A percentile compares a stretch with the other conserved stretches of the same genome.
These are phyloP conservation scores for Aleadryas rufinucha DNA, from an alignment of 2,113 vertebrate species.

Conservation along the genomic window DNA sequence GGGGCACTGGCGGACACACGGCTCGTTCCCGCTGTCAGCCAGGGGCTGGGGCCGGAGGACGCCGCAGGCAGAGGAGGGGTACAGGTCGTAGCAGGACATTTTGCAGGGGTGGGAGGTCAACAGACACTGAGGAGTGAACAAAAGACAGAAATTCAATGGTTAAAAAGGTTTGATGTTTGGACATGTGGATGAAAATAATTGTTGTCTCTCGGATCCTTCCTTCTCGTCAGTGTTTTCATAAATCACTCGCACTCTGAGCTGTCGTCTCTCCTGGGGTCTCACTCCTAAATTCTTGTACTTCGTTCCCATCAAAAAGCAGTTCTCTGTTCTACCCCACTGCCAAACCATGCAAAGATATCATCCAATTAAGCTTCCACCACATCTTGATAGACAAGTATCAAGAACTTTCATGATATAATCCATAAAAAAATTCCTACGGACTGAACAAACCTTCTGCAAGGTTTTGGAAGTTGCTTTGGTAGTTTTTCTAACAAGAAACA, in stretches of 20 bases:
- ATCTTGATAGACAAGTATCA: too few species aligned
- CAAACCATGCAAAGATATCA: neutral
- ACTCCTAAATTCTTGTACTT: neutral
- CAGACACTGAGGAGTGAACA: neutral
- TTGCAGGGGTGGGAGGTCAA: neutral
- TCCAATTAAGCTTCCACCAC: neutral
- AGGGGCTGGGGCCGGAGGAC: neutral
- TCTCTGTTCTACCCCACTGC: neutral
- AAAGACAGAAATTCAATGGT: neutral
- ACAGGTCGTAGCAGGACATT: constrained; percentile 11
- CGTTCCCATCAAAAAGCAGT: neutral
- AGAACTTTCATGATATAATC: neutral
- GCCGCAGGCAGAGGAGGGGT: neutral
- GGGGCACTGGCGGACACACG: neutral
- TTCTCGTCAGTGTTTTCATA: neutral
- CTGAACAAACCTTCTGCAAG: neutral
- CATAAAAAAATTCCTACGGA: neutral
- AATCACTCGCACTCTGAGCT: accelerated
- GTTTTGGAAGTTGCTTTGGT: neutral
- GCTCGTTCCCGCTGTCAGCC: neutral
- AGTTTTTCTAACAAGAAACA: neutral
- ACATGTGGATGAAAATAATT: accelerated
- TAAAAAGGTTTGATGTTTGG: neutral
- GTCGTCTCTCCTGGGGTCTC: neutral
- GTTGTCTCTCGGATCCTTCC: neutral